Base-by-base conservation (phyloP, 2,888 invertebrate genomes). In the Nymphalis polychloros region DNA sequence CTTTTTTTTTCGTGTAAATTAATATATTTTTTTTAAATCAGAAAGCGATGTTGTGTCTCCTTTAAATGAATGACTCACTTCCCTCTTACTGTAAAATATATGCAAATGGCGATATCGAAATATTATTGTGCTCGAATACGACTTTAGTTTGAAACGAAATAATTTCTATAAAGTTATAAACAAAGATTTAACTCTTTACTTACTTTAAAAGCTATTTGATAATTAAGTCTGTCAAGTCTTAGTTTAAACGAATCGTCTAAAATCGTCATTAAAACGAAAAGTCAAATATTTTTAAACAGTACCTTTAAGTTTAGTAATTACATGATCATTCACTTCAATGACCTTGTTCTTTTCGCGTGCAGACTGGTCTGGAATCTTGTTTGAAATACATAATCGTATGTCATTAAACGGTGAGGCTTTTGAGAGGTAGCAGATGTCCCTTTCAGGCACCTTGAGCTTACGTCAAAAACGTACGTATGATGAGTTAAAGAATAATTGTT, bases 351-450 rank as follows among this genome's bases (percentile, higher is more conserved):
- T 76, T 78, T 80, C 79, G 73, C 76, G 76, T 80, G 77, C 72
- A 79, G 78, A 81, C 83, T 83, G 84, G 83, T 86, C 82, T 82
- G 68, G 72, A 76, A 57, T 55, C 59, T 63, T 59, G 61, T 64
- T 68, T 61, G 47, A 65, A 63, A 63, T 35, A 31, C 59, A 59
- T 61, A 64, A 68, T 68, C 23, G 48, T 61, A 46, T 61, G 46
- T 53, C 49, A 68, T 61, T 59, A 57, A 53, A 64, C 31, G 17
- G 19, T 64, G 1, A 49, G 41, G 20, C 48, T 20, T 49, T 57
- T 57, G 41, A 63, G 53, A n/a, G 55, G 27, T 35, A 17, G 59
- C 57, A 64, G 59, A 64, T 64, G 57, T 35, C 8, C 49, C 27
- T 53, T 53, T 10, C 35, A 57, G 27, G 19, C 57, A 57, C 35